These are phyloP conservation scores for Coendou prehensilis DNA, from an alignment of 2,797 vertebrate genomes.

Conservation along the genomic window DNA sequence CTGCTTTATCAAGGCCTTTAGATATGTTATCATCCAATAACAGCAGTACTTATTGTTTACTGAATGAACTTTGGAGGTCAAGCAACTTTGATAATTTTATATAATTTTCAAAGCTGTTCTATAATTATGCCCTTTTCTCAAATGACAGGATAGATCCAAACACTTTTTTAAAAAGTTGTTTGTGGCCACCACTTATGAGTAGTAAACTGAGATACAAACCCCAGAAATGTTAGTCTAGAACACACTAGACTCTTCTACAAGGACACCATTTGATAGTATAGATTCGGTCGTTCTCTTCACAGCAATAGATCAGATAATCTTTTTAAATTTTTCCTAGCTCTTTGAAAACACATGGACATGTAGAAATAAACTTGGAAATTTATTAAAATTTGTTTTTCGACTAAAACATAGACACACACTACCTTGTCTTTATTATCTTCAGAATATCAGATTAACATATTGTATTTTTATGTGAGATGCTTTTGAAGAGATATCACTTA, in stretches of 20 bases:
- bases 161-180: not conserved
- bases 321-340: not conserved
- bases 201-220: not conserved
- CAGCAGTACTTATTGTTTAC: not conserved
- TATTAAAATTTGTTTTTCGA: not conserved
- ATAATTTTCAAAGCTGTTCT: not conserved
- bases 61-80: not conserved
- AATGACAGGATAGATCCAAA: not conserved
- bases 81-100: not conserved
- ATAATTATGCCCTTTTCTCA: not conserved
- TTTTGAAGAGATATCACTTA: not conserved
- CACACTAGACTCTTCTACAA: not conserved
- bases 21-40: not conserved
- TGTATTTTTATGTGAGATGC: not conserved
- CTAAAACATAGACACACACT: not conserved
- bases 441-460: not conserved
- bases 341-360: not conserved
- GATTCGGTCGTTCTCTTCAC: not conserved
- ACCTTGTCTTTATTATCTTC: not conserved
- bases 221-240: constrained; percentile 4
- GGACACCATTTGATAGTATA: not conserved
- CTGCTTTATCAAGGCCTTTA: not conserved
- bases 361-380: constrained; percentile 43
- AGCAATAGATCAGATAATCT: not conserved
- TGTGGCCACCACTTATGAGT: not conserved